Conservation (phyloP, 2,113 vertebrate genomes). For the Lamprotornis superbus region DNA sequence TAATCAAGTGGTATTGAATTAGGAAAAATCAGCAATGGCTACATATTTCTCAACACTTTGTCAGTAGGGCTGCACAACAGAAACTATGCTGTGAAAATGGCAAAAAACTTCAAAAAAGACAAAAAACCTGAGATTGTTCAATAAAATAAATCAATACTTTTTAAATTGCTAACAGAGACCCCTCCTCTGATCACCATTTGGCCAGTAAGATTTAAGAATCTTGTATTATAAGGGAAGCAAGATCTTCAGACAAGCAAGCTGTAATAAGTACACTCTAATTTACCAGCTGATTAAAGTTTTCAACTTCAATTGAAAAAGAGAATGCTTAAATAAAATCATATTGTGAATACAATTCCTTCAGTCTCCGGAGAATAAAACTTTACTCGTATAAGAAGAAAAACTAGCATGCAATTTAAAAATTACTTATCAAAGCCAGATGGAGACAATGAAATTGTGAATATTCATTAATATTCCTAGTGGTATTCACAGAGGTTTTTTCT, state of each 20-base stretch:
- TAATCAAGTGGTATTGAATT: background rate
- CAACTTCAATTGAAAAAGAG: slow-evolving; percentile 28
- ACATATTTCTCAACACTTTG: background rate
- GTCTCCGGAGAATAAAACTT: slow-evolving; percentile 12
- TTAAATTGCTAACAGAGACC: background rate
- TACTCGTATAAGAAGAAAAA: slow-evolving; percentile 2
- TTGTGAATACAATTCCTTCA: slow-evolving; percentile 30
- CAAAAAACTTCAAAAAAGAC: background rate
- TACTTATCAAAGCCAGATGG: background rate
- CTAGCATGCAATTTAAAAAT: slow-evolving; percentile 4
- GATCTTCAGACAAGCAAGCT: slow-evolving; percentile 3
- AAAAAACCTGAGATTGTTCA: background rate
- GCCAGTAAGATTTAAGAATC: background rate
- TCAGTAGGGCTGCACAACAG: background rate
- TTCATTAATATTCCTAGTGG: slow-evolving; percentile 19
- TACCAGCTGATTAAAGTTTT: slow-evolving; percentile 28
- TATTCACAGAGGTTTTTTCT: slow-evolving; percentile 51
- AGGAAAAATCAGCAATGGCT: background rate
- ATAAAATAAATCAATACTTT: background rate
- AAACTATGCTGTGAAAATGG: background rate
- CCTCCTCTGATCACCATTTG: background rate
- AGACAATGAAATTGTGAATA: slow-evolving; percentile 18
- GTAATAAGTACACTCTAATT: background rate
- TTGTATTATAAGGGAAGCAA: background rate
- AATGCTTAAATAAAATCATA: slow-evolving; percentile 15